phyloP scores from a whole-genome alignment of 2,113 vertebrate species.

The Gymnorhina tibicen region DNA sequence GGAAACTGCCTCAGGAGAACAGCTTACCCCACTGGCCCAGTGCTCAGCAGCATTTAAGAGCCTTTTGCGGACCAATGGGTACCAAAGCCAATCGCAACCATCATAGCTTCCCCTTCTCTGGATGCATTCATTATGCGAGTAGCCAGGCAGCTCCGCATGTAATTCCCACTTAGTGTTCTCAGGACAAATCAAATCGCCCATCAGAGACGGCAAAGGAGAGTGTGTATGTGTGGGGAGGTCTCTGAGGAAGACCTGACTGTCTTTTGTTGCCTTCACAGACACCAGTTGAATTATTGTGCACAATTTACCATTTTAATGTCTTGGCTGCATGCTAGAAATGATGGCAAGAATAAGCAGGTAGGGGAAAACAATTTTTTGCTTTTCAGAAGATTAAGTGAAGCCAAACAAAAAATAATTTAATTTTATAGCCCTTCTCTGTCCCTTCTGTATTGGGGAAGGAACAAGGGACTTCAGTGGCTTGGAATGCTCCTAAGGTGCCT shows the following conservation, averaged over 20 bases:
- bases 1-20: background rate
- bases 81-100: background rate
- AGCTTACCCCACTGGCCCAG: background rate
- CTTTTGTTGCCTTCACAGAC: background rate
- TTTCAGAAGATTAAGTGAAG: background rate
- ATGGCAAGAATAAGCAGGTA: background rate
- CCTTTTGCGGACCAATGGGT: background rate
- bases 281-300: background rate
- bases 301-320: background rate
- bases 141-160: background rate
- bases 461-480: background rate
- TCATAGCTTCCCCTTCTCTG: background rate
- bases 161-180: background rate
- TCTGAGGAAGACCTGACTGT: background rate
- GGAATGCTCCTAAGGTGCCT: background rate
- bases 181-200: background rate
- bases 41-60: too few relatives aligned
- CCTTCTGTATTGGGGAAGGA: background rate
- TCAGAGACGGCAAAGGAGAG: background rate
- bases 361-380: background rate
- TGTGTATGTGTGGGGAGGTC: background rate
- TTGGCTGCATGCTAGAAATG: background rate
- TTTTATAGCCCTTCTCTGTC: background rate
- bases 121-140: background rate
- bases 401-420: background rate